Conservation (phyloP, 2,888 invertebrate species). For the Dryomyza anilis region DNA sequence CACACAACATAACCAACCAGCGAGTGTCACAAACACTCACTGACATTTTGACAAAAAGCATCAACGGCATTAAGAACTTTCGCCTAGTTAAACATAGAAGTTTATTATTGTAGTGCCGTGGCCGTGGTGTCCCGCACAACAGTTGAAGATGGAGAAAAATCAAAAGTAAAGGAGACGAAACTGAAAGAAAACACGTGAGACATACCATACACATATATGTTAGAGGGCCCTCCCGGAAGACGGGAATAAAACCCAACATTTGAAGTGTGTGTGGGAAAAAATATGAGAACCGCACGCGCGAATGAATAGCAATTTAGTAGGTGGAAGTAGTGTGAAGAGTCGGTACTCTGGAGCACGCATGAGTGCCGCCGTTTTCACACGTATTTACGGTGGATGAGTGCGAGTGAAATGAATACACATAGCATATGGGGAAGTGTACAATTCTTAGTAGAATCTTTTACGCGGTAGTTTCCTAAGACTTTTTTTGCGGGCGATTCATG, state of each 20-base stretch:
- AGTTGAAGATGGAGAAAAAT: background rate
- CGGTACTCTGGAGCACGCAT: background rate
- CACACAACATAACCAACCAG: no score
- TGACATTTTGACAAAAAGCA: no score
- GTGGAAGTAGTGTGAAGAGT: background rate
- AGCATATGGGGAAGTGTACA: background rate
- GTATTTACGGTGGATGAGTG: background rate
- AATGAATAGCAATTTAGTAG: background rate
- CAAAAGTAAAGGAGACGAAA: background rate
- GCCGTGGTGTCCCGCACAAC: background rate
- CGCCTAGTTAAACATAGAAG: no score
- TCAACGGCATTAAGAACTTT: no score
- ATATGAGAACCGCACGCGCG: slow-evolving; percentile 9
- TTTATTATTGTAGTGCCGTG: background rate
- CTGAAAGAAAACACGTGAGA: background rate
- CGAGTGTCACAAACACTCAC: no score
- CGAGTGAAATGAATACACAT: background rate
- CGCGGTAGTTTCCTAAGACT: background rate
- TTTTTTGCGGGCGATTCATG: background rate
- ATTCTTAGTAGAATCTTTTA: background rate
- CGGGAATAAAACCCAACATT: no score
- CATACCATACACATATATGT: no score
- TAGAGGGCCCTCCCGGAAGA: no score
- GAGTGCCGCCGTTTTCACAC: background rate
- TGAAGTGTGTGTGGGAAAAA: slow-evolving; percentile 11